A percentile compares a stretch with the other conserved stretches of the same genome.
Evolutionary conservation across 1,140 invertebrate genomes (phyloP).

Genomic region (Cheumatopsyche charites): DNA sequence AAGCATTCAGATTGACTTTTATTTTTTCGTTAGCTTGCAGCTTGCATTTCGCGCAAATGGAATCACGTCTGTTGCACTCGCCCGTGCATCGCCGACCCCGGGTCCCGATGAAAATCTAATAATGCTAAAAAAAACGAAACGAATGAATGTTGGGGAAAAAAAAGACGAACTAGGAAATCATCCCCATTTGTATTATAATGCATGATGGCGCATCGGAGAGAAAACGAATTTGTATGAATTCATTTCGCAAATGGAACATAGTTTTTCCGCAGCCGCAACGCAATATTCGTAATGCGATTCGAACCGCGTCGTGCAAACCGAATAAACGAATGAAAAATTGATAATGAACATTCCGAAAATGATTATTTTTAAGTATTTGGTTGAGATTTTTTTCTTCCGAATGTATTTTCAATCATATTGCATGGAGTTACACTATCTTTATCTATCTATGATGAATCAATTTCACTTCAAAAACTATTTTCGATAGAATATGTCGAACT

Average conservation of each 20-base stretch:
- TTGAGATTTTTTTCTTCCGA: too few relatives aligned
- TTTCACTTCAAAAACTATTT: too few relatives aligned
- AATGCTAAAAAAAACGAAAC: neutral
- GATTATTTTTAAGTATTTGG: too few relatives aligned
- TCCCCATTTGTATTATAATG: conserved; percentile 43
- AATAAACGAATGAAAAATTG: neutral
- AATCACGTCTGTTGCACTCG: conserved; percentile 30
- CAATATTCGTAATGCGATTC: neutral
- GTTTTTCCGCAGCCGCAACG: neutral
- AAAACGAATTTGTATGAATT: conserved; percentile 44
- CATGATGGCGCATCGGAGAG: conserved; percentile 35
- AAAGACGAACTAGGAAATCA: conserved; percentile 34
- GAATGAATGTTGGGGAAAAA: too few relatives aligned
- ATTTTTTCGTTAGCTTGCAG: too few relatives aligned
- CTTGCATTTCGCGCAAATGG: conserved; percentile 19
- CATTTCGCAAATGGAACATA: conserved; percentile 39
- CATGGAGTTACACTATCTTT: too few relatives aligned
- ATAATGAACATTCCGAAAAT: neutral
- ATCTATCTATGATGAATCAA: too few relatives aligned
- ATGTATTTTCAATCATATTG: too few relatives aligned
- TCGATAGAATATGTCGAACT: too few relatives aligned
- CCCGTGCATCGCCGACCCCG: neutral
- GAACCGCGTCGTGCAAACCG: neutral
- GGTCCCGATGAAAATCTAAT: conserved; percentile 8
- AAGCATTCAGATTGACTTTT: conserved; percentile 24